phyloP scores from a whole-genome alignment of 2,113 vertebrate species.

The Gallinago paraguaiae region DNA sequence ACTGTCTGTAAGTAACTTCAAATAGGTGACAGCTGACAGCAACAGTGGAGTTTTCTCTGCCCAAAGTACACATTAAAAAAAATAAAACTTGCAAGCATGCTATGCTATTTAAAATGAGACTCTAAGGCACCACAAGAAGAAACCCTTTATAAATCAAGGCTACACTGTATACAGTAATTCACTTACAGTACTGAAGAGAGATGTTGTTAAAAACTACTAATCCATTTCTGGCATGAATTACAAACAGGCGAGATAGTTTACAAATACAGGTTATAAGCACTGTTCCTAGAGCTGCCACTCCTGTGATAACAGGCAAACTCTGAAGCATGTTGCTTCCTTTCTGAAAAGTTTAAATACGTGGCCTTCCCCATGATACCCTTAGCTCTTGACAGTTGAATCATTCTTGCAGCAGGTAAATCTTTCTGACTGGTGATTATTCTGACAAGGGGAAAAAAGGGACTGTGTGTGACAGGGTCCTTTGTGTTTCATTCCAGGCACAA shows the following conservation, averaged over 20 bases:
- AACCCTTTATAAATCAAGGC: slow-evolving; percentile 1
- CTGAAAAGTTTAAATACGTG: slow-evolving; percentile 2
- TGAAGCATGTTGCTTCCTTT: slow-evolving; percentile 24
- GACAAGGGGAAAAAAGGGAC: not conserved
- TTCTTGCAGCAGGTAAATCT: slow-evolving; percentile 64
- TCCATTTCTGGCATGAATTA: slow-evolving; percentile 3
- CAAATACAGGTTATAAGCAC: not conserved
- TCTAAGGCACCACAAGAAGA: slow-evolving; percentile 26
- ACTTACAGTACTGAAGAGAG: not conserved
- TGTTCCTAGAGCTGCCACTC: slow-evolving; percentile 2
- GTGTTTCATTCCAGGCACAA: slow-evolving; percentile 57
- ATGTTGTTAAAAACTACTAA: slow-evolving; percentile 36
- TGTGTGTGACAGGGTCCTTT: slow-evolving; percentile 53
- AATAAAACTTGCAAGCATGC: not conserved
- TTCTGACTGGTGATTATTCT: slow-evolving; percentile 66
- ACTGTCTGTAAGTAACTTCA: not conserved
- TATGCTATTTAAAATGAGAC: slow-evolving; percentile 8
- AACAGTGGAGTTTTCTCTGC: not conserved
- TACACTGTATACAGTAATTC: not conserved
- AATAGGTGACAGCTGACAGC: not conserved
- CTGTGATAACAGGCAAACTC: slow-evolving; percentile 17
- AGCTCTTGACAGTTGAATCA: slow-evolving; percentile 34
- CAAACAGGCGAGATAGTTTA: not conserved
- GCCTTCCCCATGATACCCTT: not conserved
- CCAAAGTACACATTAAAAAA: not conserved